Evolutionary conservation across 2,888 invertebrate species (phyloP), one percentile per base, ranked within the genome.

Genomic region (Drosophila neoperkinsi): DNA sequence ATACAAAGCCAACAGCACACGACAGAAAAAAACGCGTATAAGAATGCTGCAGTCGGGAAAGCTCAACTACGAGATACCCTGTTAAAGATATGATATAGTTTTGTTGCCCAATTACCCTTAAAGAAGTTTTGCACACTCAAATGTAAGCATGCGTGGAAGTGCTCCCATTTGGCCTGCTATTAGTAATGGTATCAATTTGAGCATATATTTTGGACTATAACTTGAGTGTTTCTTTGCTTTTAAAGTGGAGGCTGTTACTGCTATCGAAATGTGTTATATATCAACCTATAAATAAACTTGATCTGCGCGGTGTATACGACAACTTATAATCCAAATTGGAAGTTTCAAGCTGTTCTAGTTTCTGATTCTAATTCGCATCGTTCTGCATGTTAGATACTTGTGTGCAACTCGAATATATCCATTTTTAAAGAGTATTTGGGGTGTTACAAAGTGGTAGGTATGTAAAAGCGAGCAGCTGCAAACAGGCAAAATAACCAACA

Each of bases 401-500:
- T 13, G 4, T 7, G 7, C 46, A 46, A 4, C 13, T 7, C 2
- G 4, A 25, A 46, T 1, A 3, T 9, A 16, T 4, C 4, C 16
- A 16, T 25, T 46, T 46, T 16, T 25, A 46, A 4, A 46, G 46
- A 16, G 25, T 46, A 46, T 46, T 46, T 25, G 0, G 7, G 16
- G 16, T 25, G 25, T 16, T 16, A 1, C 46, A 33, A 13, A 13
- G 31, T 21, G 10, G 16, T 10, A 55, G 10, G 18, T 10, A 58
- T 41, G 63, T 63, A 64, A 41, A 59, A 30, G 52, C 61, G 33
- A 51, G 33, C 61, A 79, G 62, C 70, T 71, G 66, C 66, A 69
- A 71, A 67, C 65, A 83, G 56, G 77, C 49, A 46, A 46, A 50
- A 56, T 59, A 43, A 38, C 33, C 36, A 41, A 53, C 51, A 58